phyloP scores from a whole-genome alignment of 2,113 vertebrate genomes.

The Bucco capensis region DNA sequence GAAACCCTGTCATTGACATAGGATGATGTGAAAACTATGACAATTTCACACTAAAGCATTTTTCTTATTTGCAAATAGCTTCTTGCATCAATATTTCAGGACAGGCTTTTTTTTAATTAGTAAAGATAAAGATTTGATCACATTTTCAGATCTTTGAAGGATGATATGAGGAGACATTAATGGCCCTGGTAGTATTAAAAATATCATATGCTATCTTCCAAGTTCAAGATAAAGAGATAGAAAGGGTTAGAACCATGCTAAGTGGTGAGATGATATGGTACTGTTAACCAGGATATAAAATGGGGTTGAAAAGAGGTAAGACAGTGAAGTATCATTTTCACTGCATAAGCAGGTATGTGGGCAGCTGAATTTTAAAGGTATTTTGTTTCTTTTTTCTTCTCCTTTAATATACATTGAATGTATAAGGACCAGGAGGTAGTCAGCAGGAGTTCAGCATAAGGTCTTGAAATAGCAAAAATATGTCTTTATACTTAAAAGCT shows the following conservation, averaged over 20 bases:
- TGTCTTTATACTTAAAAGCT: not conserved
- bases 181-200: not conserved
- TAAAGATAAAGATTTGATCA: not conserved
- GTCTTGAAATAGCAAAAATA: not conserved
- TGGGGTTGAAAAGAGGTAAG: not conserved
- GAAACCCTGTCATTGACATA: not conserved
- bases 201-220: not conserved
- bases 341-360: not conserved
- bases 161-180: not conserved
- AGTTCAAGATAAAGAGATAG: not conserved
- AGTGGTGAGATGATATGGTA: not conserved
- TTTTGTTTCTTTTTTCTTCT: not conserved
- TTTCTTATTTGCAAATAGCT: not conserved
- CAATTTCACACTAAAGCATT: not conserved
- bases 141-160: not conserved
- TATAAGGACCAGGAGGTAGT: not conserved
- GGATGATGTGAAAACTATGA: not conserved
- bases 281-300: not conserved
- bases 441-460: not conserved
- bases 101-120: not conserved
- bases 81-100: not conserved
- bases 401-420: not conserved
- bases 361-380: not conserved
- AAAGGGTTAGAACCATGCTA: not conserved
- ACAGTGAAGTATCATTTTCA: not conserved